Conservation (phyloP, 2,113 vertebrate genomes). For the Caranx melampygus region DNA sequence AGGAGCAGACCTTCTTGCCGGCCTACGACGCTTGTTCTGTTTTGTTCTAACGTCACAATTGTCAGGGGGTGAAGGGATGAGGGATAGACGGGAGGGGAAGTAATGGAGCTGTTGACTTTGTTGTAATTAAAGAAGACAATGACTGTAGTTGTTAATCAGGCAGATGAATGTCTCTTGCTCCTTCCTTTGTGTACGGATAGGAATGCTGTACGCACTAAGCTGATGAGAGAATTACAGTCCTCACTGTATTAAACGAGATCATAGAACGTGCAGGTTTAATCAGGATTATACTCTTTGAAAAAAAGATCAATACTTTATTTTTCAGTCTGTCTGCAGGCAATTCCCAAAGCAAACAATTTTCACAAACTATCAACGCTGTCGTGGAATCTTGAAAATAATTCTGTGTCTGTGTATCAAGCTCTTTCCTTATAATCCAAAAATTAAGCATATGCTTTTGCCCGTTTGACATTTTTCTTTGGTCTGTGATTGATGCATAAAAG, state of each 20-base stretch:
- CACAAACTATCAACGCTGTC: conserved; percentile 5
- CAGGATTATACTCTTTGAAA: conserved; percentile 57
- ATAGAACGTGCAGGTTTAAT: conserved; percentile 40
- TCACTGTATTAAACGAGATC: conserved; percentile 62
- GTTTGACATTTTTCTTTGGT: conserved; percentile 70
- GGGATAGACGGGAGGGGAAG: conserved; percentile 63
- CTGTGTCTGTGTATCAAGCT: conserved; percentile 40
- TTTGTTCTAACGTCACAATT: conserved; percentile 60
- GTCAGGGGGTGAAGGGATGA: conserved; percentile 54
- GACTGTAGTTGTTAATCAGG: conserved; percentile 75
- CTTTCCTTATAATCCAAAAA: conserved; percentile 41
- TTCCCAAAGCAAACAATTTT: background rate
- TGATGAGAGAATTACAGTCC: conserved; percentile 62
- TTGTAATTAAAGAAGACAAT: conserved; percentile 80
- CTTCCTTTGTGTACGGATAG: conserved; percentile 51
- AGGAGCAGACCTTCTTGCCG: conserved; percentile 46
- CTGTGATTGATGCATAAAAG: conserved; percentile 64
- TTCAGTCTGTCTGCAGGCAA: background rate
- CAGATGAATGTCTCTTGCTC: conserved; percentile 65
- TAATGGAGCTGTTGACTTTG: conserved; percentile 76
- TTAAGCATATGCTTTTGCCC: conserved; percentile 48
- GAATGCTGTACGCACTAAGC: conserved; percentile 44
- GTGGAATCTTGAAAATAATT: conserved; percentile 34
- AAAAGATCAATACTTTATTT: conserved; percentile 49
- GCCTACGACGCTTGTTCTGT: conserved; percentile 56